Percentiles rank a stretch among this genome's conserved stretches.
phyloP scores from a whole-genome alignment of 2,113 vertebrate species.

The Semnornis frantzii region DNA sequence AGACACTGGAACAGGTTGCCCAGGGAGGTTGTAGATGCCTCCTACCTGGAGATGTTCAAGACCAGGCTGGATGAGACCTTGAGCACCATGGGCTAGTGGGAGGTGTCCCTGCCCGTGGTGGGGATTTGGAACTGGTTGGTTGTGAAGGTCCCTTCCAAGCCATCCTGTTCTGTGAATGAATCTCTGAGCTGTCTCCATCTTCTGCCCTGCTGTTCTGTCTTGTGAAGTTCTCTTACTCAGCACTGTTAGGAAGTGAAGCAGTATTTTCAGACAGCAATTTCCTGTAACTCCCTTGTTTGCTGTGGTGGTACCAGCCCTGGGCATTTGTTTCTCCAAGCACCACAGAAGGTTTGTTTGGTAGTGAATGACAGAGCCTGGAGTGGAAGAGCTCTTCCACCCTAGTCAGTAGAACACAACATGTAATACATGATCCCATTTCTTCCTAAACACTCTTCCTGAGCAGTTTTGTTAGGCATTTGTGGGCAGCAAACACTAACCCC shows the following conservation, averaged over 20 bases:
- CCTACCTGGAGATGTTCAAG: too few species aligned
- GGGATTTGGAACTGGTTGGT: too few species aligned
- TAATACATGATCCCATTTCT: neutral
- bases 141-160: too few species aligned
- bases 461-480: neutral
- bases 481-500: neutral
- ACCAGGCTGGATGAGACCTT: too few species aligned
- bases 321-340: neutral
- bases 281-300: neutral
- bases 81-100: too few species aligned
- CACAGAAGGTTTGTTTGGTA: neutral
- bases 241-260: neutral
- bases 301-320: neutral
- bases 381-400: neutral
- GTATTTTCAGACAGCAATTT: neutral
- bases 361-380: neutral
- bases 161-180: too few species aligned
- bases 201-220: neutral
- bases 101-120: too few species aligned
- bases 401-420: neutral
- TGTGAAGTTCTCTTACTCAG: slow-evolving; percentile 6
- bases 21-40: too few species aligned
- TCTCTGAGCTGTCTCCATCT: neutral
- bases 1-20: too few species aligned
- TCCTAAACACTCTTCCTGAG: neutral